phyloP scores from a whole-genome alignment of 2,797 vertebrate genomes.

The Gouania willdenowi region DNA sequence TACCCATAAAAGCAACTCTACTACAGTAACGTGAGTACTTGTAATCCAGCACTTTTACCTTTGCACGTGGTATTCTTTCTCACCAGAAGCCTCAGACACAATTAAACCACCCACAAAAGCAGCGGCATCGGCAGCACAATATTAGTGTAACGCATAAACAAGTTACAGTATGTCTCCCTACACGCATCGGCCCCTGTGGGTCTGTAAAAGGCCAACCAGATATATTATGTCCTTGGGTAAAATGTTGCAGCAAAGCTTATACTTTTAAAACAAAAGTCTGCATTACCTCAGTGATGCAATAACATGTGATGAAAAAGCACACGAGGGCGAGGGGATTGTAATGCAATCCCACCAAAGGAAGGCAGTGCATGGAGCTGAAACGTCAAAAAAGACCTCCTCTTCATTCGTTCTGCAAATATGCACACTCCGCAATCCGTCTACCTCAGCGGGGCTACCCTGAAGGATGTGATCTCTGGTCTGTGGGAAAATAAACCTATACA shows the following conservation, averaged over 20 bases:
- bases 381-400: slow-evolving; percentile 20
- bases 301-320: slow-evolving; percentile 27
- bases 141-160: slow-evolving; percentile 40
- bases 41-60: no score
- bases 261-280: slow-evolving; percentile 13
- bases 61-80: no score
- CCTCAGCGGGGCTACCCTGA: slow-evolving; percentile 22
- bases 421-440: slow-evolving; percentile 47
- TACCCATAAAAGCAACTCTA: no score
- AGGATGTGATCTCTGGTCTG: slow-evolving; percentile 43
- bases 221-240: slow-evolving; percentile 30
- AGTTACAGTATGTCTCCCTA: slow-evolving; percentile 25
- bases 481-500: slow-evolving; percentile 24
- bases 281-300: slow-evolving; percentile 35
- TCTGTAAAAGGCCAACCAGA: slow-evolving; percentile 27
- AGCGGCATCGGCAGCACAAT: slow-evolving; percentile 22
- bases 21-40: no score
- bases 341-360: slow-evolving; percentile 28
- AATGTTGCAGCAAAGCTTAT: slow-evolving; percentile 16
- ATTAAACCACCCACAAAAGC: slow-evolving; percentile 26
- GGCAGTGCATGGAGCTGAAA: slow-evolving; percentile 33
- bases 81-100: slow-evolving; percentile 21
- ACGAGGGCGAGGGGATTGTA: slow-evolving; percentile 18
- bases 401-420: slow-evolving; percentile 31
- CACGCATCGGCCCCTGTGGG: slow-evolving; percentile 3